Percentiles rank a stretch among this genome's conserved stretches.
These are phyloP conservation scores for Gobio occitaniae DNA, from an alignment of 2,797 vertebrate genomes.

Conservation along the genomic window DNA sequence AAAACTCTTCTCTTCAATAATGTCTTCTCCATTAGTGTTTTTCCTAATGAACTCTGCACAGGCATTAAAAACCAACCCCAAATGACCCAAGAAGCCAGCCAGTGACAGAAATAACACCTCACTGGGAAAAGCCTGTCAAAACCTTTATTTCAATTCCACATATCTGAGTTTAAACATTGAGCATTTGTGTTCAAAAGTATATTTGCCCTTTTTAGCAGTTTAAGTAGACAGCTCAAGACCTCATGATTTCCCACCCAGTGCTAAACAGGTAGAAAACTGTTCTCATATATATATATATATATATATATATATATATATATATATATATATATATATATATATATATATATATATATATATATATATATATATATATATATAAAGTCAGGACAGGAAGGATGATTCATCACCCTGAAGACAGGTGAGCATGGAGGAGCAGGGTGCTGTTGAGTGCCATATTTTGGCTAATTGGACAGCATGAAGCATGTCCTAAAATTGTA, in stretches of 20 bases:
- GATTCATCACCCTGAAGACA: constrained; percentile 27
- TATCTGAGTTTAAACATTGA: not conserved
- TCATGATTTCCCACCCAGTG: constrained; percentile 6
- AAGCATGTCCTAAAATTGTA: constrained; percentile 37
- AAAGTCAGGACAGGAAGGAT: constrained; percentile 5
- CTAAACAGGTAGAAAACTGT: constrained; percentile 22
- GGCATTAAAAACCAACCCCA: not conserved
- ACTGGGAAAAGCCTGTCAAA: constrained; percentile 12
- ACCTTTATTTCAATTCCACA: not conserved
- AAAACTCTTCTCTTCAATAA: constrained; percentile 19
- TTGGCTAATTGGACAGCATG: constrained; percentile 42
- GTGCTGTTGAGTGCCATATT: constrained; percentile 27
- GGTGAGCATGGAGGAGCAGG: constrained; percentile 19
- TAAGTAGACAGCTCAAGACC: not conserved
- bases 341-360: too few relatives aligned
- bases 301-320: too few relatives aligned
- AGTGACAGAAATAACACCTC: not conserved
- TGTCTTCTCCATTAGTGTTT: constrained; percentile 16
- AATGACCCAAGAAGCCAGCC: not conserved
- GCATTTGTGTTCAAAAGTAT: constrained; percentile 15
- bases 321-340: too few relatives aligned
- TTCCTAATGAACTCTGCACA: constrained; percentile 21
- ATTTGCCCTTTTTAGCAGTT: constrained; percentile 6
- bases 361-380: not conserved
- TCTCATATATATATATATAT: not conserved